Base-by-base conservation (phyloP, 2,888 invertebrate genomes). In the Ceramica pisi region DNA sequence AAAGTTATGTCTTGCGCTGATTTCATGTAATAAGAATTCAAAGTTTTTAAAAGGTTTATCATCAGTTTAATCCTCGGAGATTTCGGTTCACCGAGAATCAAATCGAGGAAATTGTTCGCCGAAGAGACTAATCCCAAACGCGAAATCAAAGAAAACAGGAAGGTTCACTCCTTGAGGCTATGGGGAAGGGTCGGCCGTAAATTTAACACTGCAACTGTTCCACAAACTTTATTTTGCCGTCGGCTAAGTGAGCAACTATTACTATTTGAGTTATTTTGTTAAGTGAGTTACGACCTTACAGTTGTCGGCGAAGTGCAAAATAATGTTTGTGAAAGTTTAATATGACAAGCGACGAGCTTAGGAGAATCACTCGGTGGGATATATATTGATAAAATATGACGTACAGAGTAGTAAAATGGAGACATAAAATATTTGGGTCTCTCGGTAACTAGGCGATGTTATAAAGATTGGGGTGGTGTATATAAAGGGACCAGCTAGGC, bases 361-460 rank as follows among this genome's bases (percentile, higher is more conserved):
- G 60, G 68, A 78, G 70, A 83, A 81, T 78, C 71, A 67, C 68
- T 80, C 66, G 14, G 64, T 62, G 55, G 76, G 60, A 56, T 85
- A 84, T 85, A 84, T 83, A 83, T 83, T 83, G 83, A 85, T 83
- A 83, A 73, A 85, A 75, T 83, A 85, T 85, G 78, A 80, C 81
- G 67, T 51, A 26, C 56, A 9, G 56, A 56, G 76, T n/a, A 75
- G 72, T 83, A 83, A 83, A 80, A 83, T 80, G 53, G 53, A 81
- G 72, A 78, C 69, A 81, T 85, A 81, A 83, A 85, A 85, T 62
- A 80, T 83, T 83, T 83, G 67, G 78, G 83, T 66, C 50, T 80
- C 66, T 65, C 41, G 19, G 74, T 67, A 71, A 79, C 79, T 73
- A 72, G 59, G 56, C 26, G 62, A 66, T 26, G 66, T 73, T 77